Conservation (phyloP, 2,113 vertebrate species). For the Semicossyphus pulcher region DNA sequence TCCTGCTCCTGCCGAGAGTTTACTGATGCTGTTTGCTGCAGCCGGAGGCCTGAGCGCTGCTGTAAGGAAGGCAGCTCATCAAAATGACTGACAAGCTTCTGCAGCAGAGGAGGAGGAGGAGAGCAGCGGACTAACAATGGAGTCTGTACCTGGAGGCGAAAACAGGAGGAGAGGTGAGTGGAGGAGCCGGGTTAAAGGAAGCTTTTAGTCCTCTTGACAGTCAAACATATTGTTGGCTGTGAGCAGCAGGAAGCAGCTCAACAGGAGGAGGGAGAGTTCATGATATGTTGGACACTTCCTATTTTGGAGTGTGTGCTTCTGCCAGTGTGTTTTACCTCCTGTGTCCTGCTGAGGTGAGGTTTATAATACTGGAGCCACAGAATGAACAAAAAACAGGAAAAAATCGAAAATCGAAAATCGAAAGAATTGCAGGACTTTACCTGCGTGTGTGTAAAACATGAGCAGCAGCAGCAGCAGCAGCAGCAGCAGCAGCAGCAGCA, state of each 20-base stretch:
- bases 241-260: conserved; percentile 11
- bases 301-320: conserved; percentile 5
- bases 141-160: conserved; percentile 26
- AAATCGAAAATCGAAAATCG: neutral
- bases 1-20: conserved; percentile 10
- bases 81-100: conserved; percentile 46
- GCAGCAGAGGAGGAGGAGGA: conserved; percentile 11
- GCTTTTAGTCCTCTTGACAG: conserved; percentile 43
- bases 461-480: too few relatives aligned
- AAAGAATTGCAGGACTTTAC: too few relatives aligned
- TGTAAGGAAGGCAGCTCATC: conserved; percentile 40
- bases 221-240: conserved; percentile 18
- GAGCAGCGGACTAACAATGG: conserved; percentile 38
- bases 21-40: conserved; percentile 39
- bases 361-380: neutral
- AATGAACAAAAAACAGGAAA: neutral
- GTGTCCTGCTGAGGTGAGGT: neutral
- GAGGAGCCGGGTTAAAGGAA: conserved; percentile 36
- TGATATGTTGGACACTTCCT: conserved; percentile 3
- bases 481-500: too few relatives aligned
- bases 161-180: conserved; percentile 21
- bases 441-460: too few relatives aligned
- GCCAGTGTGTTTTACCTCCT: neutral
- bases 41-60: conserved; percentile 23
- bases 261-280: neutral